These are phyloP conservation scores for Kryphioiulus occultus DNA, from an alignment of 2,888 invertebrate genomes.

Conservation along the genomic window DNA sequence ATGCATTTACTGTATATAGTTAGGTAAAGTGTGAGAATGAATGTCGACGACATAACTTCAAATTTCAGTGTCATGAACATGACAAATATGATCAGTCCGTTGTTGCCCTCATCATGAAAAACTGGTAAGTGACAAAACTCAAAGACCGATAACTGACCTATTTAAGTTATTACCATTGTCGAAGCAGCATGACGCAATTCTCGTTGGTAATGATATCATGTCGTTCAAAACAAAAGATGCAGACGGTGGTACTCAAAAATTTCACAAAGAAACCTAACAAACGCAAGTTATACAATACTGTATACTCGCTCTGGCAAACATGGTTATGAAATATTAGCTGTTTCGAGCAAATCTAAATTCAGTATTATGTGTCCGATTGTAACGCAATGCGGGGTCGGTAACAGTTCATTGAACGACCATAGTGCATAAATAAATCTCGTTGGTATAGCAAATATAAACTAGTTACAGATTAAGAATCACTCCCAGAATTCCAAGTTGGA, in stretches of 20 bases:
- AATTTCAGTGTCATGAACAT: no score
- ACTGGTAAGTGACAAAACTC: no score
- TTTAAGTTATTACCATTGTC: no score
- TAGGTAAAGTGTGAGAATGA: no score
- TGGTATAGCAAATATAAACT: not conserved
- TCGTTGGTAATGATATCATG: no score
- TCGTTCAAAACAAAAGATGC: no score
- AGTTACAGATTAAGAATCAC: not conserved
- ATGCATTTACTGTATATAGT: no score
- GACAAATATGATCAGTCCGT: no score
- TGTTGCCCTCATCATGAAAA: no score
- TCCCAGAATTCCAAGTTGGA: not conserved
- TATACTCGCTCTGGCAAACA: not conserved
- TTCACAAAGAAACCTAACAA: not conserved
- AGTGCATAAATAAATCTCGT: not conserved
- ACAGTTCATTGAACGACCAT: not conserved
- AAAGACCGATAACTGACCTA: no score
- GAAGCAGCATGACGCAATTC: no score
- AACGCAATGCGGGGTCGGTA: not conserved
- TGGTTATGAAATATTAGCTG: not conserved
- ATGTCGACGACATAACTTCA: no score
- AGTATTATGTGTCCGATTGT: slow-evolving; percentile 5
- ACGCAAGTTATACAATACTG: not conserved
- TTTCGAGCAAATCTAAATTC: not conserved
- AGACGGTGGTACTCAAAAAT: not conserved